Evolutionary conservation across 2,113 vertebrate species (phyloP).

Genomic region (Leptobrachium leishanense): DNA sequence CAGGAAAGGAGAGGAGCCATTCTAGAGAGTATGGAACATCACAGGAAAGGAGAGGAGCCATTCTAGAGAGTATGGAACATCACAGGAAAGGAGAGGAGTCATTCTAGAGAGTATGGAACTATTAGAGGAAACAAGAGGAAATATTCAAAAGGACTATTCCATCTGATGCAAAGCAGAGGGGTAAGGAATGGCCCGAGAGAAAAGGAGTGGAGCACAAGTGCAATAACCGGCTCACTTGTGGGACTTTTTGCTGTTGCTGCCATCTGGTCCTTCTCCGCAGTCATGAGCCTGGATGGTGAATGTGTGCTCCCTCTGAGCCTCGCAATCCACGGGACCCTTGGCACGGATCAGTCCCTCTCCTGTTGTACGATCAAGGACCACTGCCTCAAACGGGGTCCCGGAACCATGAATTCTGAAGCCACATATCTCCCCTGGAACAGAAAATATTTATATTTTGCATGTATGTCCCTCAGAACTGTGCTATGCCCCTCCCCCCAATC

Average conservation of each 20-base stretch:
- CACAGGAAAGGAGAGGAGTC: no score
- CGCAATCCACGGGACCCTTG: conserved; percentile 93
- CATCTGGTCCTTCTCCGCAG: conserved; percentile 93
- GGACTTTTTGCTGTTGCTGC: conserved; percentile 96
- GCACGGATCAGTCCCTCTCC: conserved; percentile 94
- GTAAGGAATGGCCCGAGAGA: no score
- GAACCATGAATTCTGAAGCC: conserved; percentile 92
- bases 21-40: no score
- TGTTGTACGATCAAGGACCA: conserved; percentile 93
- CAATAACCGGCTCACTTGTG: conserved; percentile 82
- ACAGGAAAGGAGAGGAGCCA: no score
- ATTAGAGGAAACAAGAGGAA: no score
- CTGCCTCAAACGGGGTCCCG: conserved; percentile 91
- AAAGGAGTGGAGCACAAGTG: not conserved
- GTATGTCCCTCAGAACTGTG: not conserved
- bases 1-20: no score
- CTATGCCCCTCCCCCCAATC: not conserved
- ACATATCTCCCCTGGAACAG: conserved; percentile 87
- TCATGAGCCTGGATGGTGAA: conserved; percentile 98
- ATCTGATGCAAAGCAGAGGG: no score
- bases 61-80: no score
- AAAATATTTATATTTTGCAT: not conserved
- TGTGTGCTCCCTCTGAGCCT: conserved; percentile 93
- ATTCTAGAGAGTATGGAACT: no score
- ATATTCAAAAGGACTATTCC: no score